These are phyloP conservation scores for Antechinus flavipes DNA, from an alignment of 2,113 vertebrate genomes.

Conservation along the genomic window DNA sequence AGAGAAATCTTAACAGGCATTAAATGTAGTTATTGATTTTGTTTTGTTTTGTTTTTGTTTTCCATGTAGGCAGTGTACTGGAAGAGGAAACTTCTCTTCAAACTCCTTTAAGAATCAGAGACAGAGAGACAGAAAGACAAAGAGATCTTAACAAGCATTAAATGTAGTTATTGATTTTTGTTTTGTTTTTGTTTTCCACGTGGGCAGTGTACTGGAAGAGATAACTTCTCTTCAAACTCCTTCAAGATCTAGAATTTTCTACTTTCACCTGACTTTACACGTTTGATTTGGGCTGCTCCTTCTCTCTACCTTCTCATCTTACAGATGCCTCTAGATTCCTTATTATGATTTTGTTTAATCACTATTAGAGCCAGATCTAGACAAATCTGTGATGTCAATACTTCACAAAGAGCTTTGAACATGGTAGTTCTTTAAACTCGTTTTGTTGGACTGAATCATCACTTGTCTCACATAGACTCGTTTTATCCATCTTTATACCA, in stretches of 20 bases:
- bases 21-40: background rate
- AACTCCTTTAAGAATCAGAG: background rate
- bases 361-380: background rate
- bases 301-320: background rate
- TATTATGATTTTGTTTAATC: background rate
- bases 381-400: background rate
- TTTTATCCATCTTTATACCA: background rate
- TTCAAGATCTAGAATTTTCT: background rate
- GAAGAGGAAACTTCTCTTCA: background rate
- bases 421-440: background rate
- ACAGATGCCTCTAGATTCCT: background rate
- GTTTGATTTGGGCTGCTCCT: background rate
- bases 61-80: background rate
- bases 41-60: background rate
- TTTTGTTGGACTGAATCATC: background rate
- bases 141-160: background rate
- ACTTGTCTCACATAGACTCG: background rate
- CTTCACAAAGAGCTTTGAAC: background rate
- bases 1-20: background rate
- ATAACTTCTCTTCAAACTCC: background rate
- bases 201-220: background rate
- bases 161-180: background rate
- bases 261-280: background rate
- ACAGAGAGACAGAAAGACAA: too few species aligned
- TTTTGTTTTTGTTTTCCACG: background rate